Conservation (phyloP, 1,140 invertebrate genomes). For the Megalopta genalis region DNA sequence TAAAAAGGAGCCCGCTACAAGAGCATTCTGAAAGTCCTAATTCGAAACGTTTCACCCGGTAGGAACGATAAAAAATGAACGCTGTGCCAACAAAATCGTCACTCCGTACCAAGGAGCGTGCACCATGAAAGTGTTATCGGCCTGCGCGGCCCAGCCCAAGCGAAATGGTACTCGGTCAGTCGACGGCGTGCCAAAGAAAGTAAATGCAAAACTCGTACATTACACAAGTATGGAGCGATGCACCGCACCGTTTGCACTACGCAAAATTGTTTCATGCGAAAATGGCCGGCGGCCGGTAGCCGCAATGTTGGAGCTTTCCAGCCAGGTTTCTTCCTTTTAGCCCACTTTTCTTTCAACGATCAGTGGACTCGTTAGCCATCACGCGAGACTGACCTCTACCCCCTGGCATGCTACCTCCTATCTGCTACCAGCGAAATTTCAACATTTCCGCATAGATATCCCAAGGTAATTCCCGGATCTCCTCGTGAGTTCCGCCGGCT, state of each 20-base stretch:
- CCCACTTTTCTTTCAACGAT: slow-evolving; percentile 41
- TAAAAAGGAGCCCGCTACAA: too few relatives aligned
- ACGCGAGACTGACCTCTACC: slow-evolving; percentile 59
- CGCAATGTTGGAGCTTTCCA: slow-evolving; percentile 49
- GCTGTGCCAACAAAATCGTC: too few relatives aligned
- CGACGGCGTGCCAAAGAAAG: slow-evolving; percentile 14
- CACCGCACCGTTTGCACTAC: neutral
- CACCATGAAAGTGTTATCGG: too few relatives aligned
- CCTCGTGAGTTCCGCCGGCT: slow-evolving; percentile 24
- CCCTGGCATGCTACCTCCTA: slow-evolving; percentile 43
- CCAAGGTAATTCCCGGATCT: slow-evolving; percentile 46
- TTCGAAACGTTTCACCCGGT: too few relatives aligned
- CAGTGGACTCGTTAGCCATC: slow-evolving; percentile 63
- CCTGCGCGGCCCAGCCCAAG: too few relatives aligned
- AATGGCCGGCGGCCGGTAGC: slow-evolving; percentile 47
- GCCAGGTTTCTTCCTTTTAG: slow-evolving; percentile 37
- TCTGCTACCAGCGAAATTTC: slow-evolving; percentile 38
- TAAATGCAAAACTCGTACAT: slow-evolving; percentile 24
- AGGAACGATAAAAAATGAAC: too few relatives aligned
- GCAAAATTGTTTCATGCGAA: slow-evolving; percentile 64
- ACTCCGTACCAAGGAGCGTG: too few relatives aligned
- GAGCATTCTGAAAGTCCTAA: too few relatives aligned
- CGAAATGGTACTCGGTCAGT: too few relatives aligned
- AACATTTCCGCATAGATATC: slow-evolving; percentile 55
- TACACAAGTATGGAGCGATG: neutral